Conservation (phyloP, 1,140 invertebrate genomes). For the Sesamia nonagrioides region DNA sequence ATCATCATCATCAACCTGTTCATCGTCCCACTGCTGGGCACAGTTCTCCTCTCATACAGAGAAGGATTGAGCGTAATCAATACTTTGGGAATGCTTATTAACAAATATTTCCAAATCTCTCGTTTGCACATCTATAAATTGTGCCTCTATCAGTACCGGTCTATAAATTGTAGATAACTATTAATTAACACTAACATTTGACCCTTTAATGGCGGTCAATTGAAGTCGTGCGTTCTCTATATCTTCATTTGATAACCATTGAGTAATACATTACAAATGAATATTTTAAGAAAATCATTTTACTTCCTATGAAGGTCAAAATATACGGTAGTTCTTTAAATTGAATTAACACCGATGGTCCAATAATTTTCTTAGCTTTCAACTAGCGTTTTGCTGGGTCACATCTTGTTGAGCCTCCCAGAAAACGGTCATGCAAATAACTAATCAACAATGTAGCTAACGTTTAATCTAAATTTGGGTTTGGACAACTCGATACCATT, state of each 20-base stretch:
- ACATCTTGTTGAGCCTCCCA: neutral
- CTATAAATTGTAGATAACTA: neutral
- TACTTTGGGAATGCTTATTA: neutral
- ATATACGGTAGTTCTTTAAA: no score
- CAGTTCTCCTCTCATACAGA: no score
- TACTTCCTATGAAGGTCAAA: neutral
- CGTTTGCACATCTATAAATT: neutral
- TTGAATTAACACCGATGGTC: no score
- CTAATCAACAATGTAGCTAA: neutral
- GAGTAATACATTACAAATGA: neutral
- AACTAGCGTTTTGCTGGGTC: no score
- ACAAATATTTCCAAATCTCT: neutral
- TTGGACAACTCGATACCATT: neutral
- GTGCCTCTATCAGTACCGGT: neutral
- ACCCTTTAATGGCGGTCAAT: constrained; percentile 42
- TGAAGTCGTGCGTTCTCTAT: neutral
- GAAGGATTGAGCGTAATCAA: no score
- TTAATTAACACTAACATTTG: constrained; percentile 30
- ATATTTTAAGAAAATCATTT: neutral
- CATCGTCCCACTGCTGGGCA: no score
- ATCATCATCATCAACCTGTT: no score
- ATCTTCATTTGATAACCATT: constrained; percentile 15
- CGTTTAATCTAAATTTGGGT: neutral
- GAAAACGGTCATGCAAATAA: neutral
- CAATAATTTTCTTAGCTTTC: no score